phyloP scores from a whole-genome alignment of 2,797 vertebrate species.

The Gobio occitaniae region DNA sequence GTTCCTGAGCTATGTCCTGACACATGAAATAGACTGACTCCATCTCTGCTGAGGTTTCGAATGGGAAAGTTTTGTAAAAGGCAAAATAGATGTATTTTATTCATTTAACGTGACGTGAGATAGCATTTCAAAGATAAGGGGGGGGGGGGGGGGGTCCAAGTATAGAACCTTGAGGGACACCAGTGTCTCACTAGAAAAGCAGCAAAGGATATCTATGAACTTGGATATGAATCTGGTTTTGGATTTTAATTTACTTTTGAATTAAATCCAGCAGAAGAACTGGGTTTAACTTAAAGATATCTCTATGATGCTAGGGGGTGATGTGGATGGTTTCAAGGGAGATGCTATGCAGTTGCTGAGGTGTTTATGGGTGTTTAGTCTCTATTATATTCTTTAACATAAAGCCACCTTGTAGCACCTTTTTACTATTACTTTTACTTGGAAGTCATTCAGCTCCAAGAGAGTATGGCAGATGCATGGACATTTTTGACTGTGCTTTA shows the following conservation, averaged over 20 bases:
- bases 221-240: background rate
- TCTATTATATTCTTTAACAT: background rate
- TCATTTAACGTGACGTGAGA: background rate
- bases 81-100: background rate
- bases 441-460: background rate
- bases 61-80: background rate
- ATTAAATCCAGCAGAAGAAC: background rate
- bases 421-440: background rate
- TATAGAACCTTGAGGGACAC: conserved; percentile 15
- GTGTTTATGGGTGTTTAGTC: background rate
- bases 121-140: background rate
- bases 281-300: background rate
- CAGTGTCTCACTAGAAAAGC: background rate
- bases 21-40: background rate
- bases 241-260: background rate
- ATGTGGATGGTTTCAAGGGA: background rate
- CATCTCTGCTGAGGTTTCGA: background rate
- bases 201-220: background rate
- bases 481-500: background rate
- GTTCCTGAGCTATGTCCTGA: background rate
- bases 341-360: background rate
- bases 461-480: background rate
- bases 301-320: too few species aligned
- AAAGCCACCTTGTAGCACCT: background rate
- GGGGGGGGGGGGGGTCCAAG: background rate